phyloP scores from a whole-genome alignment of 2,113 vertebrate species.

The Glaucomys volans region DNA sequence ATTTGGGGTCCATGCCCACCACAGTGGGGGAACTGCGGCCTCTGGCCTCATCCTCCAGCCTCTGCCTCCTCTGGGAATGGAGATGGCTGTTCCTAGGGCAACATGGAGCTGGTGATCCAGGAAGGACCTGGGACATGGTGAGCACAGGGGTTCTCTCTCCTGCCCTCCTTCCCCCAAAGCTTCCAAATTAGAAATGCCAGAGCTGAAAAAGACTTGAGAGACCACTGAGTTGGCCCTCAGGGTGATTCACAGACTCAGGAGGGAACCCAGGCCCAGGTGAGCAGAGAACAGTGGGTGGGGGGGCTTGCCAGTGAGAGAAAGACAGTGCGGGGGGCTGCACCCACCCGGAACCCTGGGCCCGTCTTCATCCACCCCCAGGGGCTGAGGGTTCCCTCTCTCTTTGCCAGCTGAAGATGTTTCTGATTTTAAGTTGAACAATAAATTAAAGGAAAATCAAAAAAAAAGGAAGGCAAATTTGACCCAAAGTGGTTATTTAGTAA shows the following conservation, averaged over 20 bases:
- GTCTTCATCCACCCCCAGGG: accelerated
- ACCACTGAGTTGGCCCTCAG: too few species aligned
- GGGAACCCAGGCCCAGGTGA: too few species aligned
- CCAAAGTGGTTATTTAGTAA: slow-evolving; percentile 48
- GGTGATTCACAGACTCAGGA: not conserved
- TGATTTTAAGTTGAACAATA: slow-evolving; percentile 25
- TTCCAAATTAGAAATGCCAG: not conserved
- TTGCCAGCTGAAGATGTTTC: not conserved
- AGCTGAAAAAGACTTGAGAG: not conserved
- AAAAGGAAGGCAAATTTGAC: not conserved
- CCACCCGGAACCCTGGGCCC: accelerated
- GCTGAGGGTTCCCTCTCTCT: not conserved
- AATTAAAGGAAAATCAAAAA: not conserved
- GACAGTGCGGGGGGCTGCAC: accelerated
- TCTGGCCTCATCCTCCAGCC: accelerated
- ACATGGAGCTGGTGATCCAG: accelerated
- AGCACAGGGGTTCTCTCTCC: accelerated
- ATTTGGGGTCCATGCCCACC: not conserved
- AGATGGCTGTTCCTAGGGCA: accelerated
- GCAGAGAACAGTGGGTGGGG: too few species aligned
- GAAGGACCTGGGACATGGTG: accelerated
- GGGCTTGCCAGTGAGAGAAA: not conserved
- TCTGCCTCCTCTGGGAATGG: not conserved
- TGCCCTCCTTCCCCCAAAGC: not conserved
- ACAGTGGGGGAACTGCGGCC: accelerated